These are phyloP conservation scores for Acleris emargana DNA, from an alignment of 2,888 invertebrate genomes.

Conservation along the genomic window DNA sequence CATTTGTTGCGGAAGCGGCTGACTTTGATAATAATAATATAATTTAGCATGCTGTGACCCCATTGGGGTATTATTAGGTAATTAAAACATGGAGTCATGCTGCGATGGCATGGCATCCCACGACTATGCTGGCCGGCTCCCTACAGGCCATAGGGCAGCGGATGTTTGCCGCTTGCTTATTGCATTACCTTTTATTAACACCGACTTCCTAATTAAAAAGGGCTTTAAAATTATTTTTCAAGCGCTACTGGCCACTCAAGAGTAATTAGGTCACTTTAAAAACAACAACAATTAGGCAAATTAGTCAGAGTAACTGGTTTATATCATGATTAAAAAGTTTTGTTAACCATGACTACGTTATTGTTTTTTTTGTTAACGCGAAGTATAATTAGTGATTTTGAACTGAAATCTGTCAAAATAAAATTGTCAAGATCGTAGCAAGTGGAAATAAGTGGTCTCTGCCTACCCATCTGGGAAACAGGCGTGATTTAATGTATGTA, in stretches of 20 bases:
- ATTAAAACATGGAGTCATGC: slow-evolving; percentile 25
- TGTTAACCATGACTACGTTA: too few species aligned
- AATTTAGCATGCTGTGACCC: slow-evolving; percentile 10
- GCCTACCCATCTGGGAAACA: too few species aligned
- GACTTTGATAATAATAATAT: slow-evolving; percentile 15
- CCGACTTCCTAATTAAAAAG: slow-evolving; percentile 26
- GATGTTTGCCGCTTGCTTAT: slow-evolving; percentile 23
- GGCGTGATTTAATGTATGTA: too few species aligned
- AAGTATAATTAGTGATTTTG: too few species aligned
- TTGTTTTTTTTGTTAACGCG: too few species aligned
- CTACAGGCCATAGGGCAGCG: slow-evolving; percentile 7
- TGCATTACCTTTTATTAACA: slow-evolving; percentile 14
- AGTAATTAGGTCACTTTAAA: slow-evolving; percentile 15
- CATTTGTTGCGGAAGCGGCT: slow-evolving; percentile 30
- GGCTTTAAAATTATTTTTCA: slow-evolving; percentile 16
- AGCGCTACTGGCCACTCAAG: slow-evolving; percentile 4
- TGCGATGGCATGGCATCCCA: slow-evolving; percentile 11
- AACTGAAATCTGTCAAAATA: too few species aligned
- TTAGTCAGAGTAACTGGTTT: neutral
- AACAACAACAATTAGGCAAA: neutral
- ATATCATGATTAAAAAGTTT: neutral
- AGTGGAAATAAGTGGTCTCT: too few species aligned
- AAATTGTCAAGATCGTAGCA: too few species aligned
- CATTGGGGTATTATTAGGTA: slow-evolving; percentile 22
- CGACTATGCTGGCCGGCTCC: slow-evolving; percentile 9